These are phyloP conservation scores for Apotomis capreana DNA, from an alignment of 2,888 invertebrate genomes.

Conservation along the genomic window DNA sequence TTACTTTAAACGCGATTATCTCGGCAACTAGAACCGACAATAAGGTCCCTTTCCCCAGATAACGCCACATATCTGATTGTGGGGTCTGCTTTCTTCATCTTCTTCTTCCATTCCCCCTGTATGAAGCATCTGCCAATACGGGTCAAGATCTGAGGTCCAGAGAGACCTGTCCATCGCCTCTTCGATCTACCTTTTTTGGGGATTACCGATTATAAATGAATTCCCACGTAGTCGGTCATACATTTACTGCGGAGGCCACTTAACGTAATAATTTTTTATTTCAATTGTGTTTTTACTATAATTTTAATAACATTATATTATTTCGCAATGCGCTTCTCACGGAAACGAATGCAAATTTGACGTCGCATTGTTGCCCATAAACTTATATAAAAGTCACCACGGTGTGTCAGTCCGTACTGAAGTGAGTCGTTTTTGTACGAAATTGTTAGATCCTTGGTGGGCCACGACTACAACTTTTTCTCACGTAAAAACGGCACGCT, in stretches of 20 bases:
- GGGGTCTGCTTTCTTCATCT: too few relatives aligned
- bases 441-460: not conserved
- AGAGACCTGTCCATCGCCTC: too few relatives aligned
- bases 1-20: too few relatives aligned
- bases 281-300: not conserved
- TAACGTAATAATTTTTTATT: not conserved
- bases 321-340: conserved; percentile 39
- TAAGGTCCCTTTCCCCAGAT: too few relatives aligned
- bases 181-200: too few relatives aligned
- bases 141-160: too few relatives aligned
- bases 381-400: not conserved
- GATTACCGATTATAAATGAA: not conserved
- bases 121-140: too few relatives aligned
- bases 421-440: not conserved
- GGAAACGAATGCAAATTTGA: conserved; percentile 44
- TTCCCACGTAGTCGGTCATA: not conserved
- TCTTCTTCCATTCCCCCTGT: too few relatives aligned
- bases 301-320: not conserved
- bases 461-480: conserved; percentile 1
- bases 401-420: not conserved
- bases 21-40: too few relatives aligned
- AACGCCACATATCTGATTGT: too few relatives aligned
- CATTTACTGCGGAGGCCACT: not conserved
- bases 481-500: conserved; percentile 51
- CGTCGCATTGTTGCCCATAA: conserved; percentile 47